Base-by-base conservation (phyloP, 2,797 vertebrate species). In the Zalophus californianus region DNA sequence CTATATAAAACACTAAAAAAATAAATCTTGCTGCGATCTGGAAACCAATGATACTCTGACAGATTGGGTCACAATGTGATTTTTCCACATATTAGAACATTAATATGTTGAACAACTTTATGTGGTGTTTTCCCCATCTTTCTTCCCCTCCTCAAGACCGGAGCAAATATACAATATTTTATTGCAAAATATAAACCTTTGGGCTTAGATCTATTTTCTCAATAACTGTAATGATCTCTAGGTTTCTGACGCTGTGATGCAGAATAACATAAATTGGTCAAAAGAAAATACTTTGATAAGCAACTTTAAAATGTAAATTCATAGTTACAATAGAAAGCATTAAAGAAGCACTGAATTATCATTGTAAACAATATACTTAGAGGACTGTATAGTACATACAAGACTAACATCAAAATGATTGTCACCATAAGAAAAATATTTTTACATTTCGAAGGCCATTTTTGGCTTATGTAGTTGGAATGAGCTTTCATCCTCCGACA, bases 11-110 rank as follows among this genome's bases (percentile, higher is more conserved):
- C 11, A 77, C 21, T 62, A 68, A 62, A 97, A 44, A 96, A 94
- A 97, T 82, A 56, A 94, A 56, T 97, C 97, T 92, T 97, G 29
- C 92, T 85, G 4, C 52, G 97, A 75, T 96, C 64, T 98, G 92
- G 48, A 94, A 97, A 8, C 27, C 86, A 95, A 16, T 93, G 85
- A 88, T 92, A 60, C 8, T 91, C 77, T 95, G 75, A 94, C 54
- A 97, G 66, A 92, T 85, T 38, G 20, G 29, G 82, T 97, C 60
- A 58, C 56, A 91, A 97, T 93, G 50, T 52, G 56, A 48, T 70
- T 91, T 77, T 96, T 97, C 93, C 10, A 56, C 90, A 2, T 95
- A 97, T 88, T 87, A 75, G 48, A 97, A 91, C 21, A 35, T 82
- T 95, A n/a, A 86, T 86, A 90, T 73, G 27, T 93, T 98, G 84